Percentiles rank a stretch among this genome's conserved stretches.
These are phyloP conservation scores for Chromobotia macracanthus DNA, from an alignment of 2,797 vertebrate species.

Conservation along the genomic window DNA sequence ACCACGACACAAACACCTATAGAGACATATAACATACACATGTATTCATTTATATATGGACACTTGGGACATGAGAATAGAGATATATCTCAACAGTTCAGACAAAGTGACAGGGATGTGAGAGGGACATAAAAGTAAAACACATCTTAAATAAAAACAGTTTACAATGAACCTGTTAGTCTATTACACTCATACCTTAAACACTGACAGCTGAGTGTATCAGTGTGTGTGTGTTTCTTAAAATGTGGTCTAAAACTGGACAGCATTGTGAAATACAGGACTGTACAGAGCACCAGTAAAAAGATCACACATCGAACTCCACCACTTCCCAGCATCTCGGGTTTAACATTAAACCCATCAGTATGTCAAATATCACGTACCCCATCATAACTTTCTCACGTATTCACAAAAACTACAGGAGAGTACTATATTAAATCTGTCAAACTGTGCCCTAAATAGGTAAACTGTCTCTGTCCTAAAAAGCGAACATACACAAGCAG, in stretches of 20 bases:
- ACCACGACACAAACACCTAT: constrained; percentile 59
- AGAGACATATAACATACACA: constrained; percentile 55
- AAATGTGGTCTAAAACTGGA: background rate
- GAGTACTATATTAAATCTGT: too few species aligned
- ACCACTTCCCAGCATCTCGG: constrained; percentile 27
- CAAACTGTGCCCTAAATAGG: too few species aligned
- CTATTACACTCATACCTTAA: constrained; percentile 12
- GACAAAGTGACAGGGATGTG: constrained; percentile 55
- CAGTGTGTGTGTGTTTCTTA: background rate
- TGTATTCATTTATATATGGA: constrained; percentile 45
- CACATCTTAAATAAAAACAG: too few species aligned
- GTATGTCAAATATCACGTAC: background rate
- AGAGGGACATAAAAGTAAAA: constrained; percentile 35
- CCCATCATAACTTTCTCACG: background rate
- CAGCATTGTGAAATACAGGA: constrained; percentile 29
- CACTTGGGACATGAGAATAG: constrained; percentile 72
- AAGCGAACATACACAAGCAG: too few species aligned
- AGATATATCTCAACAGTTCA: constrained; percentile 80
- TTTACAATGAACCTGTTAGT: constrained; percentile 43
- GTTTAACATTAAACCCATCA: background rate
- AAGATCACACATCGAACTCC: constrained; percentile 36
- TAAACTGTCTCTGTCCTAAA: too few species aligned
- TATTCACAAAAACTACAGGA: too few species aligned
- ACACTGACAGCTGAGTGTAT: background rate
- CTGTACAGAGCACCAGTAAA: constrained; percentile 21